Base-by-base conservation (phyloP, 2,797 vertebrate species). In the Neosilurus hyrtlii region DNA sequence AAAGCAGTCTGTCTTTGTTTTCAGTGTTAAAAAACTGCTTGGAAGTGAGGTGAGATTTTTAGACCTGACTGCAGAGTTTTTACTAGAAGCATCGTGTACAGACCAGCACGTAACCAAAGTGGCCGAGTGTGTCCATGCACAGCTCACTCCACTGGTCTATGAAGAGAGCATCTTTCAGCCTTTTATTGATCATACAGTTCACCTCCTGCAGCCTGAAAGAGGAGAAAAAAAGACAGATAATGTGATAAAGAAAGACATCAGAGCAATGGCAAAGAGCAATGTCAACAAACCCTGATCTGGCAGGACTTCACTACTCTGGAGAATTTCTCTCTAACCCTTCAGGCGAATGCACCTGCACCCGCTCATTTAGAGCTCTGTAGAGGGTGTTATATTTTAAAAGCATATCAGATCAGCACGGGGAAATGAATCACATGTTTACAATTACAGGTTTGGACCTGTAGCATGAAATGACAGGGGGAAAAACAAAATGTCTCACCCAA, bases 181-280 rank as follows among this genome's bases (percentile, higher is more conserved):
- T 92, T 89, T 97, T 97, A 93, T 97, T 99, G 90, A 99, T 96
- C 96, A 97, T 99, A 82, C 96, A 99, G 89, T 99, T 99, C 83
- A 99, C 96, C 90, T 99, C 98, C 90, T 99, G 98, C 84, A 99
- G 91, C 88, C 98, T 99, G 91, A 87, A 85, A 30, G 22, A 81
- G 65, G 75, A 74, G 57, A 86, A 82, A 83, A 30, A 26, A 30
- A 67, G 56, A 71, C 82, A 89, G 67, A 43, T 12, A 20, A 11
- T 30, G 43, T 30, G 59, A 62, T 8, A 61, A n/a, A 76, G 56
- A 76, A 73, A 35, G 52, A 35, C 26, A 35, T 71, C 22, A 80
- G 12, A 1, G 61, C 59, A 59, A n/a, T 59, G 18, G 24, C 35
- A 24, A 14, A 76, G 30, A 61, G 72, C 18, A 35, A 20, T 35